These are phyloP conservation scores for Leptinotarsa haldemani DNA, from an alignment of 2,888 invertebrate genomes.

Conservation along the genomic window DNA sequence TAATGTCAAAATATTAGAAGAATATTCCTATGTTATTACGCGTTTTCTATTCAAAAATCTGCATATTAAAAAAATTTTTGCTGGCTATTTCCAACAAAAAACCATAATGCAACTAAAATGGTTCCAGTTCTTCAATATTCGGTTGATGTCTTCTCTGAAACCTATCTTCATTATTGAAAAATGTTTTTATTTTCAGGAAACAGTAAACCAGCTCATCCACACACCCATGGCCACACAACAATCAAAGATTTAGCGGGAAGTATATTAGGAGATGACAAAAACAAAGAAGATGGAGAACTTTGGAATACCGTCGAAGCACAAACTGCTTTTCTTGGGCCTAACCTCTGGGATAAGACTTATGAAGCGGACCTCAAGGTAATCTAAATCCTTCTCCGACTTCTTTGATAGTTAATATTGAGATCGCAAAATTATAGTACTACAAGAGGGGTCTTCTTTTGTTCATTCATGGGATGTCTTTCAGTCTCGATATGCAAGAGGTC, in stretches of 20 bases:
- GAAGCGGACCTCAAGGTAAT: slow-evolving; percentile 96
- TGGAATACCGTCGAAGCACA: slow-evolving; percentile 91
- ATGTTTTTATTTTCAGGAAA: slow-evolving; percentile 61
- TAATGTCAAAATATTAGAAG: too few relatives aligned
- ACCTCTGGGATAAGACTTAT: slow-evolving; percentile 96
- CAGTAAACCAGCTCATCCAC: slow-evolving; percentile 65
- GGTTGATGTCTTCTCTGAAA: neutral
- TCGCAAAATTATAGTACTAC: too few relatives aligned
- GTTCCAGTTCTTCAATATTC: neutral
- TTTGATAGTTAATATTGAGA: too few relatives aligned
- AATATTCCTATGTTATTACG: too few relatives aligned
- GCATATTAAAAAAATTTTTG: neutral
- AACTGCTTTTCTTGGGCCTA: slow-evolving; percentile 95
- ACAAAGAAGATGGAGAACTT: slow-evolving; percentile 86
- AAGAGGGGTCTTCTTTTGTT: too few relatives aligned
- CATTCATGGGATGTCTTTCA: too few relatives aligned
- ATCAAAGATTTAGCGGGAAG: slow-evolving; percentile 65
- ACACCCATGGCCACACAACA: slow-evolving; percentile 65
- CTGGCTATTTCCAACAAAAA: neutral
- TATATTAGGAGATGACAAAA: slow-evolving; percentile 74
- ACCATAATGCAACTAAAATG: neutral
- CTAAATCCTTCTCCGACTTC: neutral
- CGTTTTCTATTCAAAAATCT: too few relatives aligned
- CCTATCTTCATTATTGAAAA: neutral
- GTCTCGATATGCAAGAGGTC: too few relatives aligned